phyloP scores from a whole-genome alignment of 2,888 invertebrate species.

The Cryptocephalus primarius region DNA sequence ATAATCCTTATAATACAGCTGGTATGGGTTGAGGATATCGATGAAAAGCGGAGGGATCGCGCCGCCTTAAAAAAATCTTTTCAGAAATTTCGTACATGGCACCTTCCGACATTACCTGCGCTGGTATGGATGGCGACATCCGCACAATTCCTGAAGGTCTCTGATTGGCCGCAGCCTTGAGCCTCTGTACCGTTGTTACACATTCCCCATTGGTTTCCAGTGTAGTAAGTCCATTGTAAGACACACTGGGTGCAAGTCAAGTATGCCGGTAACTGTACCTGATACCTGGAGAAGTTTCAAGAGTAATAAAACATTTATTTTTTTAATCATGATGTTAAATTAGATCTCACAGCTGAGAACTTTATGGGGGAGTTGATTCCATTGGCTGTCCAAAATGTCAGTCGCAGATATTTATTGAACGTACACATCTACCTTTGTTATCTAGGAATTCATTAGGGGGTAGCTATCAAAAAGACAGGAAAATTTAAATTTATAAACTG shows the following conservation, averaged over 20 bases:
- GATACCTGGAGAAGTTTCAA: slow-evolving; percentile 41
- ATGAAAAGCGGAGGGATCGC: slow-evolving; percentile 62
- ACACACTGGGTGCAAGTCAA: slow-evolving; percentile 83
- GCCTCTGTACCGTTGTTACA: slow-evolving; percentile 79
- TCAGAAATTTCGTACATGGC: not conserved
- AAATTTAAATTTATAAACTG: no score
- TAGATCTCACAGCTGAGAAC: no score
- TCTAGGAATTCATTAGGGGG: no score
- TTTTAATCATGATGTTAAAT: no score
- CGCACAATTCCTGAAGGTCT: slow-evolving; percentile 86
- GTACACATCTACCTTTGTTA: no score
- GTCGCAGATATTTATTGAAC: no score
- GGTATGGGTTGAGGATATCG: slow-evolving; percentile 63
- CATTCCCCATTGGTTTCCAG: slow-evolving; percentile 88
- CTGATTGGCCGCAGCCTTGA: slow-evolving; percentile 81
- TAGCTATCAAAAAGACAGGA: no score
- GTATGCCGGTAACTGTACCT: slow-evolving; percentile 68
- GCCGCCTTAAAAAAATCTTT: slow-evolving; percentile 1
- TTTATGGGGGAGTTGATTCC: no score
- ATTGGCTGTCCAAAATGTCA: no score
- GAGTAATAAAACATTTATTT: not conserved
- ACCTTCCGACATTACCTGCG: slow-evolving; percentile 36
- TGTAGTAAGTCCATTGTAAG: slow-evolving; percentile 87
- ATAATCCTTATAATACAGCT: slow-evolving; percentile 65
- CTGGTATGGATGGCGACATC: slow-evolving; percentile 75